Evolutionary conservation across 92 coral and sea anemone genomes (phyloP).

Genomic region (Parazoanthus darwini): DNA sequence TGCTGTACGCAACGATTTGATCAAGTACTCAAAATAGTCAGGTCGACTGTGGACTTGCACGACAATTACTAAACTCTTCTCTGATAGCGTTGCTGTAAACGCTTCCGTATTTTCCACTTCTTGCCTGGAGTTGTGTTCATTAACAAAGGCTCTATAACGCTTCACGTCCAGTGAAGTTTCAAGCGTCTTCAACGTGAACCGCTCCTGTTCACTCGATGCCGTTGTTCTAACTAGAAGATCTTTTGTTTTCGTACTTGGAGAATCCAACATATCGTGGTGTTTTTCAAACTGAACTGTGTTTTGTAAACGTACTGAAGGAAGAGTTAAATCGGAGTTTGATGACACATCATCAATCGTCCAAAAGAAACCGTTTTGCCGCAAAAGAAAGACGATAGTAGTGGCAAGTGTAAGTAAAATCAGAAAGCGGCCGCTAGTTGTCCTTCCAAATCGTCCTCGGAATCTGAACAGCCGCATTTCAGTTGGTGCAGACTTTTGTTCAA

Average conservation of each 20-base stretch:
- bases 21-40: constrained; percentile 76
- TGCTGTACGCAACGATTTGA: constrained; percentile 70
- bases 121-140: constrained; percentile 53
- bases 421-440: constrained; percentile 2
- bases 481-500: not conserved
- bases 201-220: not conserved
- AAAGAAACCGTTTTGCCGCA: constrained; percentile 24
- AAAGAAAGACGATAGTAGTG: not conserved
- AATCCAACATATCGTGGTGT: not conserved
- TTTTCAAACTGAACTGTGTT: constrained; percentile 1
- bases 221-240: not conserved
- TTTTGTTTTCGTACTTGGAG: constrained; percentile 4
- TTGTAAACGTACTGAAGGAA: not conserved
- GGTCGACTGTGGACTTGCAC: constrained; percentile 91
- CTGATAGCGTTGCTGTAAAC: constrained; percentile 61
- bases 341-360: constrained; percentile 11
- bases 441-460: constrained; percentile 18
- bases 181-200: constrained; percentile 7
- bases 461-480: constrained; percentile 39
- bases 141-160: constrained; percentile 60
- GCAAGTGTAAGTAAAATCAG: constrained; percentile 6
- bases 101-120: constrained; percentile 59
- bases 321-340: not conserved
- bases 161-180: constrained; percentile 48
- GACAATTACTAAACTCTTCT: constrained; percentile 71